A percentile compares a stretch with the other conserved stretches of the same genome.
phyloP scores from a whole-genome alignment of 1,140 invertebrate species.

The Bombus picipes region DNA sequence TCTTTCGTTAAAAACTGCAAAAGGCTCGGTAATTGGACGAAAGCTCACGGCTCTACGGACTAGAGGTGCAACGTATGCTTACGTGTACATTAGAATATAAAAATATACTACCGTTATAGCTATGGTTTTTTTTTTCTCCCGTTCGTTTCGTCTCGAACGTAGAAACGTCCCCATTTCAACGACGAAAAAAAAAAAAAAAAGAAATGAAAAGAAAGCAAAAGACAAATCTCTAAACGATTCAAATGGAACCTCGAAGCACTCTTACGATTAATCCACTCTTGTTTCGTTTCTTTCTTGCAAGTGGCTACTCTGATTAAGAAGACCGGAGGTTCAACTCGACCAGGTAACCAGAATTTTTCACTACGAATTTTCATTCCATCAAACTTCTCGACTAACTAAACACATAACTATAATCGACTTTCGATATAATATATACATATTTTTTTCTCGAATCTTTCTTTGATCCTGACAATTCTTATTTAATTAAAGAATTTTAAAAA shows the following conservation, averaged over 20 bases:
- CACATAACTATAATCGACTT: not conserved
- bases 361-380: not conserved
- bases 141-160: slow-evolving; percentile 33
- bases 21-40: slow-evolving; percentile 47
- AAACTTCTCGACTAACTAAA: not conserved
- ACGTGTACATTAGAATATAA: slow-evolving; percentile 52
- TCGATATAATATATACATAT: not conserved
- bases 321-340: no score
- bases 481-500: not conserved
- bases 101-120: slow-evolving; percentile 51
- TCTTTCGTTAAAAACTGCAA: slow-evolving; percentile 28
- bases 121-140: slow-evolving; percentile 28
- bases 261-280: no score
- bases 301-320: no score
- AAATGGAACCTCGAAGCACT: no score
- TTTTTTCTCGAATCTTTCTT: not conserved
- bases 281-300: not conserved
- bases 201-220: no score
- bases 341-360: not conserved
- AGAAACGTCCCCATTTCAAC: slow-evolving; percentile 21
- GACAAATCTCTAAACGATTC: not conserved
- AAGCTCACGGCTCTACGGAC: slow-evolving; percentile 53
- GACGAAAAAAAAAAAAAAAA: not conserved
- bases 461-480: not conserved
- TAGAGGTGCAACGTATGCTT: slow-evolving; percentile 55